A percentile compares a stretch with the other conserved stretches of the same genome.
phyloP scores from a whole-genome alignment of 2,888 invertebrate genomes.

The Tethea ocularis region DNA sequence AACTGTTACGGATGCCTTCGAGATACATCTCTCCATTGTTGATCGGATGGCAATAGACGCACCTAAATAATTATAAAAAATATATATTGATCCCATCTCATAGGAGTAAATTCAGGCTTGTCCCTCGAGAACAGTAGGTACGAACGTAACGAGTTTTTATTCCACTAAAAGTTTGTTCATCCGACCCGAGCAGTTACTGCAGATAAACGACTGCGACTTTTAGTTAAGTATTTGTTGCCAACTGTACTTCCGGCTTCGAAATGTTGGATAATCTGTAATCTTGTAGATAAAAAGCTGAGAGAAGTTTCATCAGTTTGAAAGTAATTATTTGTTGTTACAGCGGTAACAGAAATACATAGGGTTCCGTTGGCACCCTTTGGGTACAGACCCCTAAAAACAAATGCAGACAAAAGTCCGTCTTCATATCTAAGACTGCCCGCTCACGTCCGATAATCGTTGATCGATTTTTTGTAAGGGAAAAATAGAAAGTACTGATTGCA shows the following conservation, averaged over 20 bases:
- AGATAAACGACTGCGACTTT: conserved; percentile 4
- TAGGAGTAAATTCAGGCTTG: not conserved
- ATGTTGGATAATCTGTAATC: not conserved
- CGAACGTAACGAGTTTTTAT: not conserved
- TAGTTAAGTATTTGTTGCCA: not conserved
- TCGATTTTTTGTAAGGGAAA: too few species aligned
- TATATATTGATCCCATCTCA: not conserved
- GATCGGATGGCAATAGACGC: not conserved
- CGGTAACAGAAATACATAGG: too few species aligned
- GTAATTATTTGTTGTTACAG: too few species aligned
- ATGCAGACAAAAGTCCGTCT: too few species aligned
- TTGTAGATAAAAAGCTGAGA: not conserved
- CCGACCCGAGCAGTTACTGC: not conserved
- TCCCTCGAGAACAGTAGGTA: not conserved
- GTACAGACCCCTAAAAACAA: too few species aligned
- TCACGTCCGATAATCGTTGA: too few species aligned
- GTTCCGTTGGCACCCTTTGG: too few species aligned
- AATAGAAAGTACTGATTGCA: too few species aligned
- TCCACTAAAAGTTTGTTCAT: conserved; percentile 1
- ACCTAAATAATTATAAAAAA: not conserved
- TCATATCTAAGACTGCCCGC: too few species aligned
- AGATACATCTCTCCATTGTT: conserved; percentile 17
- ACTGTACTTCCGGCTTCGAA: not conserved
- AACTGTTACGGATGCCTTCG: conserved; percentile 22
- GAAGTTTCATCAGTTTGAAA: not conserved